These are phyloP conservation scores for Dichetophora obliterata DNA, from an alignment of 2,888 invertebrate species.

Conservation along the genomic window DNA sequence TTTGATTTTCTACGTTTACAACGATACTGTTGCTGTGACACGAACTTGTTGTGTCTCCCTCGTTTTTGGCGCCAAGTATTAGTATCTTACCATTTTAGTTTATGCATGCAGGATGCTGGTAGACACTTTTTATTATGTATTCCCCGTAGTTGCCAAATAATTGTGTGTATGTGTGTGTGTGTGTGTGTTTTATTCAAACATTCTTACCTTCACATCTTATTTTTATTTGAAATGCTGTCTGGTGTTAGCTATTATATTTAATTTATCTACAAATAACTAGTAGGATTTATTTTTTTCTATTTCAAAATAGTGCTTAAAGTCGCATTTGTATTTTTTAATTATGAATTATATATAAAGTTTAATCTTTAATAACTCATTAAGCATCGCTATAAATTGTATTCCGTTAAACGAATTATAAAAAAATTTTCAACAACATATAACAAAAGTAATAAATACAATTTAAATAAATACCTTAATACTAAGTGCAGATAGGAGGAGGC, in stretches of 20 bases:
- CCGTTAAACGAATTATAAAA: not conserved
- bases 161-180: too few species aligned
- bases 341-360: not conserved
- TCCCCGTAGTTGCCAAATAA: too few species aligned
- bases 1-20: not conserved
- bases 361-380: not conserved
- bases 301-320: too few species aligned
- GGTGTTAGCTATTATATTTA: not conserved
- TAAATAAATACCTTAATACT: not conserved
- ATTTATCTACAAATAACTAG: too few species aligned
- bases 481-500: too few species aligned
- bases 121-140: too few species aligned
- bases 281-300: too few species aligned
- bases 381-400: not conserved
- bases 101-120: too few species aligned
- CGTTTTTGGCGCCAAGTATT: not conserved
- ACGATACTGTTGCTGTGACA: not conserved
- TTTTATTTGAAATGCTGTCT: not conserved
- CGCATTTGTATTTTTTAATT: not conserved
- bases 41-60: not conserved
- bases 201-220: not conserved
- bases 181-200: too few species aligned
- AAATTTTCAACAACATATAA: not conserved
- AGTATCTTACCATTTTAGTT: too few species aligned
- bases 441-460: conserved; percentile 1